Evolutionary conservation across 2,888 invertebrate genomes (phyloP), one percentile per base, ranked within the genome.

Genomic region (Lasioglossum villosulum): DNA sequence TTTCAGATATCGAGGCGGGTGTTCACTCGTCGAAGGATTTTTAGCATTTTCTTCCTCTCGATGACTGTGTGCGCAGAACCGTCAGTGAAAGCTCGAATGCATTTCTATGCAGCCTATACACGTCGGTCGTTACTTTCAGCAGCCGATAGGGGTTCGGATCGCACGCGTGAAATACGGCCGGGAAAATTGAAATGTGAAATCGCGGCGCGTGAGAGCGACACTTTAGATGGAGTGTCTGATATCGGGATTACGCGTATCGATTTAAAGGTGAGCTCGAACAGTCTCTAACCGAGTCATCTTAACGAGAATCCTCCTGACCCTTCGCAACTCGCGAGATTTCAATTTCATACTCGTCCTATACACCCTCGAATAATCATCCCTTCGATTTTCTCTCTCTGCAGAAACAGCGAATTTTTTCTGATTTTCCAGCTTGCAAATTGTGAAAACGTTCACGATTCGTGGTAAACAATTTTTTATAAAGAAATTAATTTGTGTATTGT

Each of bases 131-230:
- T 59, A 59, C 59, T 59, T 59, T 59, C 59, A 59, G 27, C 8
- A 37, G 23, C 6, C 34, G 23, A 37, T 23, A 45, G 45, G 23
- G 4, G 45, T 71, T 30, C 73, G 52, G 27, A 27, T 45, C 68
- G 68, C 42, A n/a, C 34, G 23, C 34, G 42, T 27, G 16, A 74
- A 68, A 74, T 12, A 27, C 34, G 52, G 16, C 5, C 19, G 52
- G 30, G 66, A 59, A 75, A 75, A 83, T 83, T 72, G 52, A 80
- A 80, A 80, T 72, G 75, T 63, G 72, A 80, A 83, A 75, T 83
- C 37, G 30, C n/a, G 30, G 59, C 45, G 63, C 72, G 71, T 34
- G 75, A 75, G 59, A 34, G 39, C 42, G 48, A 48, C 71, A 14
- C 52, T 75, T 66, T 34, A 52, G 30, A 80, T 45, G 52, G 59